Percentiles rank a stretch among this genome's conserved stretches.
Conservation (phyloP, 1,140 invertebrate genomes). For the Lanistes nyassanus region DNA sequence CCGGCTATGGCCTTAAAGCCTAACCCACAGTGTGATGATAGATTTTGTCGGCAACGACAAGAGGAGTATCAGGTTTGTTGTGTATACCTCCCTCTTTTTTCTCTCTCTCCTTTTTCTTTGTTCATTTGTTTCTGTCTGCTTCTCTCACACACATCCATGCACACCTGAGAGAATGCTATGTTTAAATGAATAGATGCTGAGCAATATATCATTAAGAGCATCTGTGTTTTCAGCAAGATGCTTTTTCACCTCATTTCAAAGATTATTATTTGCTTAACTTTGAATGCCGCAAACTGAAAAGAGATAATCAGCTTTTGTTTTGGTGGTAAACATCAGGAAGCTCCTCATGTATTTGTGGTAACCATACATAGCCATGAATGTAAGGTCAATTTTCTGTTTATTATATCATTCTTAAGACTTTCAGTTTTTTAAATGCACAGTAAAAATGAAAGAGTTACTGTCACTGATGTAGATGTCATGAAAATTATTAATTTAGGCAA, state of each 20-base stretch:
- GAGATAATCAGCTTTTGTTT: too few relatives aligned
- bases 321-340: too few relatives aligned
- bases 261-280: too few relatives aligned
- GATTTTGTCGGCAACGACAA: conserved; percentile 81
- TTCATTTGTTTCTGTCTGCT: background rate
- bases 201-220: too few relatives aligned
- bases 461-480: background rate
- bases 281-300: too few relatives aligned
- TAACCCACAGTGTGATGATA: conserved; percentile 92
- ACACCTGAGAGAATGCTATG: background rate
- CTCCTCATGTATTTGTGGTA: too few relatives aligned
- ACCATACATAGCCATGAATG: too few relatives aligned
- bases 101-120: background rate
- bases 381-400: too few relatives aligned
- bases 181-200: background rate
- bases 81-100: background rate
- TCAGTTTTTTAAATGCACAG: too few relatives aligned
- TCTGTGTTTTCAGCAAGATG: too few relatives aligned
- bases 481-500: conserved; percentile 45
- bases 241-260: too few relatives aligned
- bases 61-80: conserved; percentile 71
- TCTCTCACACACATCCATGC: background rate
- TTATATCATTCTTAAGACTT: too few relatives aligned
- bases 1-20: conserved; percentile 92
- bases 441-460: background rate